Evolutionary conservation across 2,888 invertebrate genomes (phyloP).

Genomic region (Euspilapteryx auroguttella): DNA sequence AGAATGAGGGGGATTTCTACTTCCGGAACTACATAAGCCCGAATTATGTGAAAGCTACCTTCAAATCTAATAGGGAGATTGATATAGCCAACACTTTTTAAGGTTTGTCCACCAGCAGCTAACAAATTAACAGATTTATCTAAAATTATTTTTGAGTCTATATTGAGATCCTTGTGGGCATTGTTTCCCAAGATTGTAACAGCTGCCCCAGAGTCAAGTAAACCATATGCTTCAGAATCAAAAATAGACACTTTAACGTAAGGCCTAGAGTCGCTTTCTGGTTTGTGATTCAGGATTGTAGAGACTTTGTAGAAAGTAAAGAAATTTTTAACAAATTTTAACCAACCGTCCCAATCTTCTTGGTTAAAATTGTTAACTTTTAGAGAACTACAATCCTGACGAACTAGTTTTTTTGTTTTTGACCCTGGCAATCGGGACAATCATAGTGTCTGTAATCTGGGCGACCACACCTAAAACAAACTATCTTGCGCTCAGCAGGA

Average conservation of each 20-base stretch:
- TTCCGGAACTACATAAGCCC: slow-evolving; percentile 7
- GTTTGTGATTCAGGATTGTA: slow-evolving; percentile 8
- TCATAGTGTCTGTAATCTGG: background rate
- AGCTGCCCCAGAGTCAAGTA: slow-evolving; percentile 11
- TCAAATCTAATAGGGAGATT: slow-evolving; percentile 6
- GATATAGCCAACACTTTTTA: slow-evolving; percentile 7
- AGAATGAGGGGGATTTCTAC: slow-evolving; percentile 7
- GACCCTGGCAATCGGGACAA: slow-evolving; percentile 1
- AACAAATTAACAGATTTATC: slow-evolving; percentile 1
- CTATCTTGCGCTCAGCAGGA: background rate
- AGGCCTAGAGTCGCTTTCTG: slow-evolving; percentile 7
- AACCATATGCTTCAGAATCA: slow-evolving; percentile 4
- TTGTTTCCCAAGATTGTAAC: slow-evolving; percentile 10
- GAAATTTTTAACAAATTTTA: slow-evolving; percentile 6
- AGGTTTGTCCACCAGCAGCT: slow-evolving; percentile 8
- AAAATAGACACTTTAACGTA: slow-evolving; percentile 7
- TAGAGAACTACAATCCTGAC: slow-evolving; percentile 3
- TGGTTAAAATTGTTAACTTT: slow-evolving; percentile 2
- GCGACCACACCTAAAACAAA: background rate
- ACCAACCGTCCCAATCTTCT: slow-evolving; percentile 8
- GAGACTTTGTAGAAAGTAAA: slow-evolving; percentile 5
- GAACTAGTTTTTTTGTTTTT: slow-evolving; percentile 1
- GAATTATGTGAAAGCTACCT: slow-evolving; percentile 5
- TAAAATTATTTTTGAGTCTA: background rate
- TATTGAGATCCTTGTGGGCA: slow-evolving; percentile 4